A percentile compares a stretch with the other conserved stretches of the same genome.
Evolutionary conservation across 92 coral and sea anemone genomes (phyloP).

Genomic region (Paramuricea clavata): DNA sequence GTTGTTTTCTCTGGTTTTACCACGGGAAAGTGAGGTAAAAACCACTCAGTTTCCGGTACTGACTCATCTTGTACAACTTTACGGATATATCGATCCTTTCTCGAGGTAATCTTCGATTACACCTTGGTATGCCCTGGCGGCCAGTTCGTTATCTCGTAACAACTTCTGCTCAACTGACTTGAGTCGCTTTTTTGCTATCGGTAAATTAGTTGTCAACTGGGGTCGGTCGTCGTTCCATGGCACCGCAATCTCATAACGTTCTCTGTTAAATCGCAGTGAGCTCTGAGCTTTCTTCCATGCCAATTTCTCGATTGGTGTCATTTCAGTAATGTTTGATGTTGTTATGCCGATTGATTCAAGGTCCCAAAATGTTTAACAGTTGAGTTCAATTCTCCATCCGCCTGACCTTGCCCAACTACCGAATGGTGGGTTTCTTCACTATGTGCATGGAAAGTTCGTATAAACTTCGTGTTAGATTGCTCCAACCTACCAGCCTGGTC

Average conservation of each 20-base stretch:
- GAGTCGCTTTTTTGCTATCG: constrained; percentile 51
- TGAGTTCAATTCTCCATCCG: neutral
- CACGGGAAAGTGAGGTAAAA: constrained; percentile 57
- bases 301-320: constrained; percentile 56
- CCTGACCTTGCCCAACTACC: neutral
- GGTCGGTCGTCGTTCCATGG: constrained; percentile 70
- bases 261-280: constrained; percentile 41
- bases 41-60: constrained; percentile 59
- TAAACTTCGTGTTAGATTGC: too few relatives aligned
- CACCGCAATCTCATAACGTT: constrained; percentile 58
- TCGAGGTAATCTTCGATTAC: constrained; percentile 66
- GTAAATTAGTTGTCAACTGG: constrained; percentile 53
- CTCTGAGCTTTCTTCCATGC: constrained; percentile 56
- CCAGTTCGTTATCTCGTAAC: constrained; percentile 25
- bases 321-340: constrained; percentile 15
- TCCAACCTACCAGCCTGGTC: too few relatives aligned
- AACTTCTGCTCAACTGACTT: constrained; percentile 41
- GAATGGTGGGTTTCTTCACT: too few relatives aligned
- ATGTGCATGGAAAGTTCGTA: too few relatives aligned
- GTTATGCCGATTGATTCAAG: constrained; percentile 63
- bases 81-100: constrained; percentile 60
- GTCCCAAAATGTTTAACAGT: constrained; percentile 54
- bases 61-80: constrained; percentile 49
- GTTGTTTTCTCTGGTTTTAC: constrained; percentile 30
- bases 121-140: constrained; percentile 61